These are phyloP conservation scores for Willowsia nigromaculata DNA, from an alignment of 2,888 invertebrate species.

Conservation along the genomic window DNA sequence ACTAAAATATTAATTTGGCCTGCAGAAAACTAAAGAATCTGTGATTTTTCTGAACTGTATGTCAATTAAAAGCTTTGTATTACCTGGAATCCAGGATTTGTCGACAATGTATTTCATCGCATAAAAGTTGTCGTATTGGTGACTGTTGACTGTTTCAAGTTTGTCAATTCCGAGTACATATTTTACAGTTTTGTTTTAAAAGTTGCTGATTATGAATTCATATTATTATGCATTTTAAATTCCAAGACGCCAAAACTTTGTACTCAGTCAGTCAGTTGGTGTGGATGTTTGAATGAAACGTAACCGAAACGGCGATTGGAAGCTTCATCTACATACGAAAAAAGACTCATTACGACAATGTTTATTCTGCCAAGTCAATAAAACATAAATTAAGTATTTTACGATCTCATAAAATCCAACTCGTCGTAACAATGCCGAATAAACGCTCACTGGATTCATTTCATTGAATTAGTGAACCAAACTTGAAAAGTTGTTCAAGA, in stretches of 20 bases:
- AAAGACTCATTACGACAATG: background rate
- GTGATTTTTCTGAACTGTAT: no score
- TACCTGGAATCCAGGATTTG: no score
- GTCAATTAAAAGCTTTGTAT: no score
- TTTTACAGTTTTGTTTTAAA: no score
- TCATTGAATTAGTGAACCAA: constrained; percentile 44
- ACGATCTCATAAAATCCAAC: constrained; percentile 32
- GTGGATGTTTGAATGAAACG: background rate
- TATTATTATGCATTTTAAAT: no score
- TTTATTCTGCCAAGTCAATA: constrained; percentile 46
- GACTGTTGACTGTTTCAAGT: no score
- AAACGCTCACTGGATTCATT: background rate
- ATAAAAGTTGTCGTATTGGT: no score
- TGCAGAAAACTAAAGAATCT: no score
- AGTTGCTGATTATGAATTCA: no score
- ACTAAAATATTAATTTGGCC: no score
- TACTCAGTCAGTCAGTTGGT: background rate
- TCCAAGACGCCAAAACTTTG: background rate
- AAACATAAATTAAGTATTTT: constrained; percentile 44
- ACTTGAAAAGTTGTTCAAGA: constrained; percentile 62
- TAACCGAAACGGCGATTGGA: background rate
- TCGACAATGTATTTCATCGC: no score
- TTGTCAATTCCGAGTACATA: no score
- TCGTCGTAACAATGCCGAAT: background rate
- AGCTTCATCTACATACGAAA: background rate